Evolutionary conservation across 2,797 vertebrate species (phyloP).

Genomic region (Babyrousa celebensis): DNA sequence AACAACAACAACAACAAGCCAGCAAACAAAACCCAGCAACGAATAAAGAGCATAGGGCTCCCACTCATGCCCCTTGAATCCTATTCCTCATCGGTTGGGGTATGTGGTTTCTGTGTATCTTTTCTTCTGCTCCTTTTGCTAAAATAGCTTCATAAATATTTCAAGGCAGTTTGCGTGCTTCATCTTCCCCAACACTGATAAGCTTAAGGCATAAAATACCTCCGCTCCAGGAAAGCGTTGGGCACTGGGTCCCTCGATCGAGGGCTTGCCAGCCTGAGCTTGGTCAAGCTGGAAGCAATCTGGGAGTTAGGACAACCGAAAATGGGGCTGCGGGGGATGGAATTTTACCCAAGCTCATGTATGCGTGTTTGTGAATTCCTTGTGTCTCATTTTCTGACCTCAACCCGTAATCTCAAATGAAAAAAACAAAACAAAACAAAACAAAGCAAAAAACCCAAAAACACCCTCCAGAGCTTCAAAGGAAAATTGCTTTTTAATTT

Average conservation of each 20-base stretch:
- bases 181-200: neutral
- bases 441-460: neutral
- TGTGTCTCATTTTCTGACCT: constrained; percentile 54
- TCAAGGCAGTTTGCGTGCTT: neutral
- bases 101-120: neutral
- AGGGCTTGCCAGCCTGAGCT: fast-evolving
- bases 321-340: neutral
- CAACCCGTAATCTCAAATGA: constrained; percentile 64
- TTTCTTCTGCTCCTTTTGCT: neutral
- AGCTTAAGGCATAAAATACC: neutral
- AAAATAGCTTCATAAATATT: neutral
- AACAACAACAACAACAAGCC: no score
- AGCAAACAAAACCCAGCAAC: no score
- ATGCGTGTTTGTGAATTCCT: neutral
- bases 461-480: constrained; percentile 58
- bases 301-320: neutral
- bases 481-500: constrained; percentile 67
- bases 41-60: no score
- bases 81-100: fast-evolving
- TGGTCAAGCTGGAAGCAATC: constrained; percentile 17
- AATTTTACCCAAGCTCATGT: neutral
- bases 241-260: neutral
- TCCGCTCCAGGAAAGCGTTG: neutral
- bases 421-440: neutral
- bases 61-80: fast-evolving